phyloP scores from a whole-genome alignment of 2,797 vertebrate species.

The Chrysocyon brachyurus region DNA sequence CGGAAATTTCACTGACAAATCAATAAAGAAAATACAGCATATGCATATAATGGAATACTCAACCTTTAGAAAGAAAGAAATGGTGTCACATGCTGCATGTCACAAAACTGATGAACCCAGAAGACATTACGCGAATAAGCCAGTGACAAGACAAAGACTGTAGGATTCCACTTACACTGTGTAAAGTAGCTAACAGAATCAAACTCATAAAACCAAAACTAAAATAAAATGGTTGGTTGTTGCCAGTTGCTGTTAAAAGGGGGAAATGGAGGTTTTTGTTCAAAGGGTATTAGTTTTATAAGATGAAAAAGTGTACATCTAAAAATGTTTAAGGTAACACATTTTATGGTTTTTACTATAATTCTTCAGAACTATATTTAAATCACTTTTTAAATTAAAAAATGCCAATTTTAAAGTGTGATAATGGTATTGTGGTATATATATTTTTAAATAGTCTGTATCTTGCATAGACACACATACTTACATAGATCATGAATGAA shows the following conservation, averaged over 20 bases:
- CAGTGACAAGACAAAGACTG: neutral
- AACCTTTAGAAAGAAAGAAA: neutral
- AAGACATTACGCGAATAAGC: neutral
- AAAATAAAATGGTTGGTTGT: neutral
- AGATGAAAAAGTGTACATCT: neutral
- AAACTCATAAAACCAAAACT: neutral
- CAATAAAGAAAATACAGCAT: neutral
- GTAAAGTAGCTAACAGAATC: neutral
- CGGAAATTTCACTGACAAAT: neutral
- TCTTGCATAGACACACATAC: neutral
- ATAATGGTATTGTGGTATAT: neutral
- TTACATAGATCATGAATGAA: neutral
- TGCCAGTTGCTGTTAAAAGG: neutral
- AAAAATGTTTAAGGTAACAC: neutral
- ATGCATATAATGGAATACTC: neutral
- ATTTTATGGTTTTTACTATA: neutral
- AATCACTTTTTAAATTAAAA: conserved; percentile 9
- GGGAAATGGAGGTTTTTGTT: neutral
- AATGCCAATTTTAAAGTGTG: neutral
- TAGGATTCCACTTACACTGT: neutral
- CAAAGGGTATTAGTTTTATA: neutral
- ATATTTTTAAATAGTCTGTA: neutral
- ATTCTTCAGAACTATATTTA: neutral
- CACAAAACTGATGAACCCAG: neutral
- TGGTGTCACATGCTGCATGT: neutral